A percentile compares a stretch with the other conserved stretches of the same genome.
Conservation (phyloP, 2,113 vertebrate genomes). For the Anser brachyrhynchus region DNA sequence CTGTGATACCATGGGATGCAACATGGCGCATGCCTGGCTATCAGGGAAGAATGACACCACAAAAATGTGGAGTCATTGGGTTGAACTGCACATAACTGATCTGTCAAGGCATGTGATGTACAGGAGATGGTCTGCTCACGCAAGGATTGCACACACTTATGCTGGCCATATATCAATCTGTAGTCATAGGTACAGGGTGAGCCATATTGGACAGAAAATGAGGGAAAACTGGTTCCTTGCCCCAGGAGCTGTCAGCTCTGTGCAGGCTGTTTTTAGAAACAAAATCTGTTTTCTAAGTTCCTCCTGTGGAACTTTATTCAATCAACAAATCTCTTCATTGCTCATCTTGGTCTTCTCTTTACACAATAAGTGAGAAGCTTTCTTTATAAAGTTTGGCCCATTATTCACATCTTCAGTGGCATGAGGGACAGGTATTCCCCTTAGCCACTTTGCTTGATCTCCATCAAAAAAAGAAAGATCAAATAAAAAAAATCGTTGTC, state of each 20-base stretch:
- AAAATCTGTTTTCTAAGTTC: not conserved
- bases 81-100: not conserved
- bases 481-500: not conserved
- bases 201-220: too few relatives aligned
- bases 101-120: not conserved
- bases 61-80: not conserved
- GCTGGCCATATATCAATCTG: not conserved
- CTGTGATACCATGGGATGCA: rapidly evolving
- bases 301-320: not conserved
- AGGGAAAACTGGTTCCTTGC: not conserved
- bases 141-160: not conserved
- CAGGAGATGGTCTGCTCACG: not conserved
- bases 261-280: not conserved
- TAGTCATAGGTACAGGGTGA: not conserved
- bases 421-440: not conserved
- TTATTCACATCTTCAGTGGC: not conserved
- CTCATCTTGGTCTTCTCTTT: not conserved
- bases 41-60: not conserved
- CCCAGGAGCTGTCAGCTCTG: not conserved
- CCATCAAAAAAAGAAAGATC: not conserved
- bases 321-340: not conserved
- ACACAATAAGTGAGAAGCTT: not conserved
- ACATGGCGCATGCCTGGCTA: not conserved
- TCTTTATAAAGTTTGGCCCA: not conserved
- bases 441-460: not conserved